Base-by-base conservation (phyloP, 2,888 invertebrate species). In the Caenorhabditis sp. region DNA sequence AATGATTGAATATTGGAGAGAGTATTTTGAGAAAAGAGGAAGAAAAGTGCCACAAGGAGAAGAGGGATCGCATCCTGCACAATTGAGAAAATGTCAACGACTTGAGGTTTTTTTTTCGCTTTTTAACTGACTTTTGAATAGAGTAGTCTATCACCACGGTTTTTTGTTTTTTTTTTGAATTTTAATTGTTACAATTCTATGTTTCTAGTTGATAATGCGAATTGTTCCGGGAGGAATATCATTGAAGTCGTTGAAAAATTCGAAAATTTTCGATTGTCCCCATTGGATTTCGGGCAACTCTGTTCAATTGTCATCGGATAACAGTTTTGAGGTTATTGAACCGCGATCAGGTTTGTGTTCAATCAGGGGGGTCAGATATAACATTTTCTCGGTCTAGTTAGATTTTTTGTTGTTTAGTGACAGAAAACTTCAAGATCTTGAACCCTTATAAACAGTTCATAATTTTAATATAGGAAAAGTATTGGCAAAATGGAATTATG, bases 331-430 rank as follows among this genome's bases (percentile, higher is more conserved):
- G 0, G 84, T 86, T 5, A 62, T 79, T 62, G 84, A 86, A 57
- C 85, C 86, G 0, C 62, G 84, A 58, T 81, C 76, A 62, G 85
- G 85, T 85, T 10, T 36, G 71, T 67, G 12, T 51, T 62, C 50
- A 1, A 21, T 8, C 1, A 19, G 24, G n/a, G n/a, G n/a, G n/a
- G n/a, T n/a, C n/a, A n/a, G n/a, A n/a, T n/a, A n/a, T n/a, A n/a
- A n/a, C n/a, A n/a, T 19, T 50, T 50, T 50, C 23, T 36, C 37
- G 10, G 23, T 27, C 5, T 17, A n/a, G 17, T 12, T 17, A 10
- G 10, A 17, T 12, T 27, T 10, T 58, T 58, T 27, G 19, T 10
- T 5, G 14, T 21, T 55, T 55, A 5, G 23, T 21, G 23, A 55
- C 12, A 27, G 17, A 36, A 37, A 58, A 23, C 54, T 62, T 31